A percentile compares a stretch with the other conserved stretches of the same genome.
Conservation (phyloP, 2,888 invertebrate species). For the Amiota communis region DNA sequence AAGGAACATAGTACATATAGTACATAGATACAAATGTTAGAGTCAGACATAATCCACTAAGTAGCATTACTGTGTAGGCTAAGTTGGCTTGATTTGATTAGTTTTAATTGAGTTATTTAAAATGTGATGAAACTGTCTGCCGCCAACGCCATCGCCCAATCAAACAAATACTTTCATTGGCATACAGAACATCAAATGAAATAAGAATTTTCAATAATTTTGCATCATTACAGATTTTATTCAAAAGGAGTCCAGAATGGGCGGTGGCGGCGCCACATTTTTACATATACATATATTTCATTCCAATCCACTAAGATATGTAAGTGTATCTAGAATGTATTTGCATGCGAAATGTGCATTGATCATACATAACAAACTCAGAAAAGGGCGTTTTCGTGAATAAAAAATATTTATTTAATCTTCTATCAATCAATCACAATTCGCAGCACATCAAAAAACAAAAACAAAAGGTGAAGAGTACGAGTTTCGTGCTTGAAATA, state of each 20-base stretch:
- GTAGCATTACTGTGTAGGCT: neutral
- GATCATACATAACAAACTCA: neutral
- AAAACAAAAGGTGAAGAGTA: neutral
- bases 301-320: too few species aligned
- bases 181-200: neutral
- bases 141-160: too few species aligned
- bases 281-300: too few species aligned
- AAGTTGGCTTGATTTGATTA: neutral
- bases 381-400: constrained; percentile 22
- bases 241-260: neutral
- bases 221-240: neutral
- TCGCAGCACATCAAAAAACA: neutral
- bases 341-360: neutral
- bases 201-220: neutral
- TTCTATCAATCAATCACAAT: neutral
- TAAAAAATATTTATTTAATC: neutral
- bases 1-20: too few species aligned
- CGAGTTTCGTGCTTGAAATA: constrained; percentile 11
- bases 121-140: too few species aligned
- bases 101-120: neutral
- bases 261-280: constrained; percentile 1
- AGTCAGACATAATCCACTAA: too few species aligned
- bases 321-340: neutral
- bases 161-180: neutral
- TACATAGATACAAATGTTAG: too few species aligned